Base-by-base conservation (phyloP, 2,888 invertebrate genomes). In the Lissocephala sabroskyi region DNA sequence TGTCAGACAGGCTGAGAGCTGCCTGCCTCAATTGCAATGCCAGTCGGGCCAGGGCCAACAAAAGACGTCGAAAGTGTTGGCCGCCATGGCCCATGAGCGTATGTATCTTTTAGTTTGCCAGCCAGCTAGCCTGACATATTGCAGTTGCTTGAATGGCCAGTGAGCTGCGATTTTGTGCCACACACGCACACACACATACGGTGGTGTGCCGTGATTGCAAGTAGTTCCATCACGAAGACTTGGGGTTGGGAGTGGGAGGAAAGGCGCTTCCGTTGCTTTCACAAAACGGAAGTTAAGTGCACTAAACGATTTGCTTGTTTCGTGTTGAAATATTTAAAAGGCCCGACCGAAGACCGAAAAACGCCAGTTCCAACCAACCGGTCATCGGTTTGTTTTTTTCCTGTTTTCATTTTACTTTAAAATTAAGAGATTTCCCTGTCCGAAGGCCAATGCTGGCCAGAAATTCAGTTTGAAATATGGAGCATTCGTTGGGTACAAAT, bases 251-350 rank as follows among this genome's bases (percentile, higher is more conserved):
- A 30, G 16, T 29, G 17, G 28, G 18, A 16, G 32, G n/a, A n/a
- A n/a, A n/a, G n/a, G n/a, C 50, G 41, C 43, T 68, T 64, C 64
- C 70, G 59, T 58, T 77, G 63, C 52, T 49, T 71, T 70, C 60
- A 56, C 52, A 49, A 52, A 68, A 62, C 75, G 77, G 71, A 71
- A 71, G 71, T 55, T 39, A 58, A 56, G 64, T 56, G 56, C 75
- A 62, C 78, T 77, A 77, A 71, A 70, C 77, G 75, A 71, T 71
- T 77, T 65, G 64, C 75, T 74, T 77, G 66, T 77, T 70, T 77
- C 66, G 59, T 54, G 52, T 52, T 59, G 42, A 59, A 66, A 58
- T 62, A 66, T 77, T 63, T 52, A 57, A 64, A 37, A 55, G 48
- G 49, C 52, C 64, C 54, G 61, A 53, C 30, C 56, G 40, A 3